Conservation (phyloP, 2,797 vertebrate genomes). For the Brachymystax lenok region DNA sequence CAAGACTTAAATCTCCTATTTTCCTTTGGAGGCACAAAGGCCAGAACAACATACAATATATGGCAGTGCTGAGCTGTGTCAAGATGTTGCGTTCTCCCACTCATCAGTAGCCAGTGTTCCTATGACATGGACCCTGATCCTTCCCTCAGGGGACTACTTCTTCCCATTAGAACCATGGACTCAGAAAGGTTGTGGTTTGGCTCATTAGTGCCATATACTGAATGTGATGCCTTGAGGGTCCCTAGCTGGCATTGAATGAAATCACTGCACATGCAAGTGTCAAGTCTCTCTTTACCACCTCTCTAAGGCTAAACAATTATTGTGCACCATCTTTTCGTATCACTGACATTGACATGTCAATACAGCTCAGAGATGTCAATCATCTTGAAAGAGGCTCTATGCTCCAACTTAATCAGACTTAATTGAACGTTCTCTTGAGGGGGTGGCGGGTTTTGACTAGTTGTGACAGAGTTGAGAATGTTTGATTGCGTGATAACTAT, state of each 20-base stretch:
- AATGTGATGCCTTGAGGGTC: constrained; percentile 20
- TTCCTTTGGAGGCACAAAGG: constrained; percentile 66
- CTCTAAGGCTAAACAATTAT: not conserved
- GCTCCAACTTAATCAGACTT: not conserved
- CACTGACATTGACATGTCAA: not conserved
- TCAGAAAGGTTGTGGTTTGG: constrained; percentile 6
- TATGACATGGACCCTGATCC: constrained; percentile 38
- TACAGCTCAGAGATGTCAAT: not conserved
- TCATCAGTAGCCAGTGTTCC: constrained; percentile 35
- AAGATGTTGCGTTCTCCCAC: constrained; percentile 56
- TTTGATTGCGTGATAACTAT: constrained; percentile 21
- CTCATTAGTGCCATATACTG: not conserved
- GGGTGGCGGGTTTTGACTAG: not conserved
- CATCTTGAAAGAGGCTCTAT: not conserved
- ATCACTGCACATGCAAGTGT: not conserved
- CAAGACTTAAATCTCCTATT: constrained; percentile 68
- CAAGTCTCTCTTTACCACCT: not conserved
- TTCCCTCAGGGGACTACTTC: constrained; percentile 31
- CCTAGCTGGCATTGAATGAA: constrained; percentile 29
- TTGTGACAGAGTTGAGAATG: constrained; percentile 11
- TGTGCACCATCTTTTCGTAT: not conserved
- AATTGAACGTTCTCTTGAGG: not conserved
- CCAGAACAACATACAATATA: constrained; percentile 57
- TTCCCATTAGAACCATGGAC: constrained; percentile 30
- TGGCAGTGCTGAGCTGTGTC: constrained; percentile 50